A percentile compares a stretch with the other conserved stretches of the same genome.
phyloP scores from a whole-genome alignment of 2,113 vertebrate species.

The Amia ocellicauda region DNA sequence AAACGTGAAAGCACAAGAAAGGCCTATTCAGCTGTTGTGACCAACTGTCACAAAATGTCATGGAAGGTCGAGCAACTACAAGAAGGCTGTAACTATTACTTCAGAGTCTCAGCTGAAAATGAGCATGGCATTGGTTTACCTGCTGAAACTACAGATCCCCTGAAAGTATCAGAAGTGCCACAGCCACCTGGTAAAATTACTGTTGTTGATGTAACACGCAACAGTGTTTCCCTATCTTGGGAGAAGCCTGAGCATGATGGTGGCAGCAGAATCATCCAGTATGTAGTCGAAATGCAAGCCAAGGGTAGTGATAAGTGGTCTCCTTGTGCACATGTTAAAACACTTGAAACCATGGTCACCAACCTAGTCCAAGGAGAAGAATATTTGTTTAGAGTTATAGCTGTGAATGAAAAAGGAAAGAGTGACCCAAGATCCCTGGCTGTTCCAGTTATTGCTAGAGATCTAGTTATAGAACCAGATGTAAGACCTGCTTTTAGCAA shows the following conservation, averaged over 20 bases:
- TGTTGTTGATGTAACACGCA: conserved; percentile 90
- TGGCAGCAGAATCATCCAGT: conserved; percentile 91
- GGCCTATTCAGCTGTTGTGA: conserved; percentile 87
- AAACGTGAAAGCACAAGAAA: conserved; percentile 97
- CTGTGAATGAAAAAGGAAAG: conserved; percentile 94
- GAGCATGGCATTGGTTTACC: conserved; percentile 88
- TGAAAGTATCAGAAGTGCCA: conserved; percentile 95
- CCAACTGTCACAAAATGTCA: conserved; percentile 88
- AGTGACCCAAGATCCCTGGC: conserved; percentile 91
- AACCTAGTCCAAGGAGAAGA: conserved; percentile 90
- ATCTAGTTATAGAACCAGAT: conserved; percentile 91
- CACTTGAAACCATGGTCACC: conserved; percentile 80
- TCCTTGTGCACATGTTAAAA: conserved; percentile 84
- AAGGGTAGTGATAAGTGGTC: conserved; percentile 93
- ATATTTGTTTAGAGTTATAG: conserved; percentile 90
- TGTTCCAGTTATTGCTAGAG: conserved; percentile 87
- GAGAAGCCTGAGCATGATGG: conserved; percentile 94
- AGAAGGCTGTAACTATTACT: conserved; percentile 94
- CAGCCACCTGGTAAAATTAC: conserved; percentile 88
- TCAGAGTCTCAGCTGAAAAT: conserved; percentile 90
- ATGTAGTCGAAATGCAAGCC: conserved; percentile 90
- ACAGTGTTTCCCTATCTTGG: conserved; percentile 90
- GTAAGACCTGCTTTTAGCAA: conserved; percentile 83
- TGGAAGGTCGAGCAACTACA: conserved; percentile 93
- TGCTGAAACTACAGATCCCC: conserved; percentile 77